Evolutionary conservation across 2,113 vertebrate genomes (phyloP).

Genomic region (Caracal caracal): DNA sequence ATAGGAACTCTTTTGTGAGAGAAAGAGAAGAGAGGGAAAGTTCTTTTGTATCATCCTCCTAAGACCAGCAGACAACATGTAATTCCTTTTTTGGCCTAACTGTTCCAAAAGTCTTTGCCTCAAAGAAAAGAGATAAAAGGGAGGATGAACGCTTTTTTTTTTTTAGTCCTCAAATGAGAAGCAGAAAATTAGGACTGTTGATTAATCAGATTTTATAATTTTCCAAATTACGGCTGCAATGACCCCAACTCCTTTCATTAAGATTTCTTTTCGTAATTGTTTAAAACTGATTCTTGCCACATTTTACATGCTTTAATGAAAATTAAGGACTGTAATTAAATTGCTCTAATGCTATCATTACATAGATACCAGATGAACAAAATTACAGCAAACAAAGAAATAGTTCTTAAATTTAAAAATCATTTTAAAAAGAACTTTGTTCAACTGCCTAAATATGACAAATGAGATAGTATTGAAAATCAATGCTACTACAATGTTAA

Average conservation of each 20-base stretch:
- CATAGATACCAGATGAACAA: conserved; percentile 78
- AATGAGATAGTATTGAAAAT: conserved; percentile 77
- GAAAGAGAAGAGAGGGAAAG: neutral
- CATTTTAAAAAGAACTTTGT: conserved; percentile 79
- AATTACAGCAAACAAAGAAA: conserved; percentile 85
- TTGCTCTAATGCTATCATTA: conserved; percentile 83
- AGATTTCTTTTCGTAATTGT: conserved; percentile 64
- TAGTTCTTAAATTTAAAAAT: conserved; percentile 83
- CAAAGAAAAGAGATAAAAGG: neutral
- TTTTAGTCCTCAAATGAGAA: neutral
- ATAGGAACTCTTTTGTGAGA: neutral
- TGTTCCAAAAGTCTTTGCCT: neutral
- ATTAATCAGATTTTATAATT: neutral
- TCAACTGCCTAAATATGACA: conserved; percentile 76
- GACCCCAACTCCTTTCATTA: conserved; percentile 73
- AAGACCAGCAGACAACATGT: neutral
- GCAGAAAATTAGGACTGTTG: neutral
- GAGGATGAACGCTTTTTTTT: neutral
- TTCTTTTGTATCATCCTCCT: neutral
- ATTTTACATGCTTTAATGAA: conserved; percentile 79
- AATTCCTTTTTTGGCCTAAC: neutral
- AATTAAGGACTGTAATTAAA: conserved; percentile 81
- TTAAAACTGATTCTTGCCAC: conserved; percentile 83
- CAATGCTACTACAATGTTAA: conserved; percentile 53
- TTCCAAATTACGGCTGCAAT: conserved; percentile 79